Evolutionary conservation across 1,140 invertebrate genomes (phyloP).

Genomic region (Eueides isabella): DNA sequence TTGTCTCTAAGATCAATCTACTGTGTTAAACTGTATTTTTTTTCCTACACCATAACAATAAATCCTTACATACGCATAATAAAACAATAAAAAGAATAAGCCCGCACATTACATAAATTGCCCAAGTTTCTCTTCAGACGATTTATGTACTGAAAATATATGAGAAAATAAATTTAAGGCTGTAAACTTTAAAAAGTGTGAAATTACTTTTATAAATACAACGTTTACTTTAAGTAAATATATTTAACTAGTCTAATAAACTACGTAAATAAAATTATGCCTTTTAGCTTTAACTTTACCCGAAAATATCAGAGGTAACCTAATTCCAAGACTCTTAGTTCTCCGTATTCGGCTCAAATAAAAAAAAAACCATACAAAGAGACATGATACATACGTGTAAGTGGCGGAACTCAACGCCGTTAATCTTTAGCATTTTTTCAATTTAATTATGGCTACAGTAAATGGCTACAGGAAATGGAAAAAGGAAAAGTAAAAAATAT

Average conservation of each 20-base stretch:
- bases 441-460: no score
- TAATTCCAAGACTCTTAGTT: no score
- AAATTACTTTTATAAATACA: not conserved
- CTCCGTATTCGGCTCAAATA: no score
- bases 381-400: no score
- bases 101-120: constrained; percentile 1
- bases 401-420: no score
- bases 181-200: not conserved
- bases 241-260: not conserved
- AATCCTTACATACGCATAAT: constrained; percentile 9
- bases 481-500: no score
- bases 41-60: not conserved
- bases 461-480: no score
- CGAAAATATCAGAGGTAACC: no score
- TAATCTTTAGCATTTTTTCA: no score
- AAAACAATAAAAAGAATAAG: constrained; percentile 14
- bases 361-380: no score
- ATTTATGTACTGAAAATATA: not conserved
- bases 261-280: not conserved
- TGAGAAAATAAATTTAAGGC: not conserved
- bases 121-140: constrained; percentile 6
- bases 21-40: not conserved
- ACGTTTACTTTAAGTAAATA: not conserved
- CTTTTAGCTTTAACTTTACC: no score
- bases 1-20: not conserved